Evolutionary conservation across 2,797 vertebrate genomes (phyloP).

Genomic region (Mareca strepera): DNA sequence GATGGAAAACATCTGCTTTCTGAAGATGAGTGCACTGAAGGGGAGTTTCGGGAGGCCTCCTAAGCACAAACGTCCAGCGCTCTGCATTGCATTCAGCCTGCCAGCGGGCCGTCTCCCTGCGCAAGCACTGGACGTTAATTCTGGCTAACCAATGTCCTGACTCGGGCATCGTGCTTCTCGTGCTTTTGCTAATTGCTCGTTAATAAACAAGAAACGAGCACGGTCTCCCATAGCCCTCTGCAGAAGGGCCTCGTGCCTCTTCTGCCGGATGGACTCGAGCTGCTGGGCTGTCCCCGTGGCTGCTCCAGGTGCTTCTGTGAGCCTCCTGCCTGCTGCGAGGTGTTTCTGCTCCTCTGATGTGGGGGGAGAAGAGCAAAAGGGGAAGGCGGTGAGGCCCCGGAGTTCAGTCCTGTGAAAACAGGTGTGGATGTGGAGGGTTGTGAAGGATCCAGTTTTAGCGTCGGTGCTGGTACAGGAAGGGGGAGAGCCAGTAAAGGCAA

Average conservation of each 20-base stretch:
- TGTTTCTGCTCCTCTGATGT: background rate
- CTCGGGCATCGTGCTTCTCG: background rate
- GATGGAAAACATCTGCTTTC: slow-evolving; percentile 43
- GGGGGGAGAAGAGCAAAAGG: no score
- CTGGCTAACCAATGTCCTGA: rapidly evolving
- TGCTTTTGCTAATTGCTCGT: background rate
- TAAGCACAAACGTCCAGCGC: background rate
- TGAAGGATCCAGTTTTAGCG: background rate
- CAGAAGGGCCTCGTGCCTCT: background rate
- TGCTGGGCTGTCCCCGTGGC: background rate
- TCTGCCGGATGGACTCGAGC: background rate
- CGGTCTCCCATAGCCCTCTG: background rate
- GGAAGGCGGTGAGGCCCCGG: background rate
- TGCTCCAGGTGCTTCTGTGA: background rate
- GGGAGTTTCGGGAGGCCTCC: background rate
- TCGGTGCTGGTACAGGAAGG: background rate
- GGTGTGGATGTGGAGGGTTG: rapidly evolving
- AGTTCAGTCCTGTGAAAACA: no score
- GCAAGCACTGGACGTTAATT: background rate
- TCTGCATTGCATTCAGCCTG: background rate
- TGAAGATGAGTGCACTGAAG: background rate
- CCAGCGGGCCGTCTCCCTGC: background rate
- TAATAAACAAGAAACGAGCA: background rate
- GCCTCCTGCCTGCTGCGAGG: background rate
- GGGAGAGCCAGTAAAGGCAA: background rate